Conservation (phyloP, 2,113 vertebrate species). For the Diadophis punctatus region DNA sequence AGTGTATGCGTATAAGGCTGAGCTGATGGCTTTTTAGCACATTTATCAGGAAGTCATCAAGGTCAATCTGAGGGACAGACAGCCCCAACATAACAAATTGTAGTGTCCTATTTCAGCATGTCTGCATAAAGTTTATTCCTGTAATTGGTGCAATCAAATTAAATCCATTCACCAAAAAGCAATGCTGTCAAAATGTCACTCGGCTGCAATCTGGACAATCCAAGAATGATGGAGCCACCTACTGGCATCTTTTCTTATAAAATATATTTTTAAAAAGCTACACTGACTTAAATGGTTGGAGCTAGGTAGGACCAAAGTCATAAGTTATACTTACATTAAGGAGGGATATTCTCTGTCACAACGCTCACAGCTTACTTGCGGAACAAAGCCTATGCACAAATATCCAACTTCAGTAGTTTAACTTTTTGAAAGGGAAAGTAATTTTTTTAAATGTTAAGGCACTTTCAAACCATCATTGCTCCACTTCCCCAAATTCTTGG, state of each 20-base stretch:
- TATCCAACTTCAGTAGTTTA: neutral
- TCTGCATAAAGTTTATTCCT: conserved; percentile 68
- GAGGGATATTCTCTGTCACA: neutral
- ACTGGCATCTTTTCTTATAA: conserved; percentile 55
- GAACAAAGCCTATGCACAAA: neutral
- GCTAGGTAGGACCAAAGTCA: neutral
- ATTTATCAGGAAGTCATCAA: conserved; percentile 57
- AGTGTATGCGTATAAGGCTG: fast-evolving
- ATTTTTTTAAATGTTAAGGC: neutral
- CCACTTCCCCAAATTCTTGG: neutral
- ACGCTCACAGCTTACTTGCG: neutral
- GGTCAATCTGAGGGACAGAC: conserved; percentile 60
- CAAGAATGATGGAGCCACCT: conserved; percentile 74
- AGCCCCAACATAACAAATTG: conserved; percentile 62
- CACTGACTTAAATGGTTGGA: neutral
- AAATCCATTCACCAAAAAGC: conserved; percentile 64
- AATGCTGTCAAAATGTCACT: conserved; percentile 45
- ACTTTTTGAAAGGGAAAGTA: neutral
- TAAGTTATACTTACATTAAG: neutral
- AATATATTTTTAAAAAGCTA: neutral
- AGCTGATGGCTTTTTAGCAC: conserved; percentile 27
- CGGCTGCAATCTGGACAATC: conserved; percentile 35
- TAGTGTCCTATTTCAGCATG: conserved; percentile 74
- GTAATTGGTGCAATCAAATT: conserved; percentile 68
- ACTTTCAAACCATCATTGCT: neutral